phyloP scores from a whole-genome alignment of 2,888 invertebrate species.

The Cataglyphis altisquamis region DNA sequence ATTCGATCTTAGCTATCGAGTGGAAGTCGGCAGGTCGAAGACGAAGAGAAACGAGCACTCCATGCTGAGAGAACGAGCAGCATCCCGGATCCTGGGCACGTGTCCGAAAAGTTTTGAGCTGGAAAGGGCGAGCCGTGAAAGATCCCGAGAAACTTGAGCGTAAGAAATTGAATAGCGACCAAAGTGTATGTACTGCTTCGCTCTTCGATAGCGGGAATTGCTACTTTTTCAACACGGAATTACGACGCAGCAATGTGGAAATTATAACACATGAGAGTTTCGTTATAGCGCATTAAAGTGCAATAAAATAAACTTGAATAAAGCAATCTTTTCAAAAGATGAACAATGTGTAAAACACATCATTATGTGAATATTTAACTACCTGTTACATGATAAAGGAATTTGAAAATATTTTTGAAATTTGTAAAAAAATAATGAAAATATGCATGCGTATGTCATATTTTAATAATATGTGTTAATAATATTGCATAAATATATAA shows the following conservation, averaged over 20 bases:
- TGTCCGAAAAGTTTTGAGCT: constrained; percentile 52
- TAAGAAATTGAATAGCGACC: constrained; percentile 62
- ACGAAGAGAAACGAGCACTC: constrained; percentile 53
- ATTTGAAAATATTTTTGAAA: neutral
- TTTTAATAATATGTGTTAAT: neutral
- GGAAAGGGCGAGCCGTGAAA: constrained; percentile 25
- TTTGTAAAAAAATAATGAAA: neutral
- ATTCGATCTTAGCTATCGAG: constrained; percentile 36
- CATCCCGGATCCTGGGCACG: constrained; percentile 58
- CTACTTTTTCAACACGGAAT: constrained; percentile 24
- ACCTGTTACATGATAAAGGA: neutral
- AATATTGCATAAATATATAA: neutral
- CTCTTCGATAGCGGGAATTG: neutral
- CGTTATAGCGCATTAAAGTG: neutral
- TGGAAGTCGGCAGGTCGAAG: constrained; percentile 24
- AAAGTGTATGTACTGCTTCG: constrained; percentile 24
- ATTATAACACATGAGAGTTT: neutral
- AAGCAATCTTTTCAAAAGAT: neutral
- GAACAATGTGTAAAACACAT: neutral
- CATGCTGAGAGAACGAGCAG: constrained; percentile 28
- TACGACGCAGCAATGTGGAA: constrained; percentile 1
- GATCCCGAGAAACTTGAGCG: constrained; percentile 50
- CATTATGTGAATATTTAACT: neutral
- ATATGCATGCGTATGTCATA: neutral
- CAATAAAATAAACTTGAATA: neutral